Conservation (phyloP, 2,113 vertebrate genomes). For the Cisticola juncidis region DNA sequence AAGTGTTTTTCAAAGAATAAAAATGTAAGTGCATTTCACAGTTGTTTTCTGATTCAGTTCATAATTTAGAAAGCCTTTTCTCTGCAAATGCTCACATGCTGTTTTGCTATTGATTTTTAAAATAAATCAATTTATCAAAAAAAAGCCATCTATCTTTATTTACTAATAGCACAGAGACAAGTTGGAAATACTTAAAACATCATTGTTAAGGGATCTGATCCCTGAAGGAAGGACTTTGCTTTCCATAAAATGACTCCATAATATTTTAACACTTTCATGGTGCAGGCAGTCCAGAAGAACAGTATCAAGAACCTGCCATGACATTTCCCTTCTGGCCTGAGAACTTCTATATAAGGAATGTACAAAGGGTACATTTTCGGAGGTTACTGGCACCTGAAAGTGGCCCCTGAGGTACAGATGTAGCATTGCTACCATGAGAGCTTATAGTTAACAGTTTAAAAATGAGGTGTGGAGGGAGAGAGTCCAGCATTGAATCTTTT, state of each 20-base stretch:
- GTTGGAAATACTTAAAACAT: not conserved
- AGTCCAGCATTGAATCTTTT: slow-evolving; percentile 54
- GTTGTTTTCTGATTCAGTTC: not conserved
- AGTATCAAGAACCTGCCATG: not conserved
- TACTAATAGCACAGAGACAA: not conserved
- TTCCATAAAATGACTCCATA: not conserved
- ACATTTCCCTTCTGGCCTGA: not conserved
- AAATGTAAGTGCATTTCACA: not conserved
- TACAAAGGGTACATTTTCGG: slow-evolving; percentile 33
- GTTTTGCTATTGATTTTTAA: not conserved
- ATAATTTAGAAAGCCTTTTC: not conserved
- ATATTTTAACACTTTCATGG: not conserved
- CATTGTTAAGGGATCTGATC: not conserved
- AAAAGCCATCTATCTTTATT: not conserved
- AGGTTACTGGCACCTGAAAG: slow-evolving; percentile 45
- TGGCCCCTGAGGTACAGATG: slow-evolving; percentile 36
- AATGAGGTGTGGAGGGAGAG: slow-evolving; percentile 63
- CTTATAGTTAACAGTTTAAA: slow-evolving; percentile 66
- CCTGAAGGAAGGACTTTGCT: not conserved
- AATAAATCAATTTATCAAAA: not conserved
- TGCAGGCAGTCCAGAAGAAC: not conserved
- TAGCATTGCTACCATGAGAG: slow-evolving; percentile 51
- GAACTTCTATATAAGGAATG: not conserved
- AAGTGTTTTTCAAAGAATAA: not conserved
- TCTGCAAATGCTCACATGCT: not conserved